A percentile compares a stretch with the other conserved stretches of the same genome.
phyloP scores from a whole-genome alignment of 2,113 vertebrate species.

The Atractosteus spatula region DNA sequence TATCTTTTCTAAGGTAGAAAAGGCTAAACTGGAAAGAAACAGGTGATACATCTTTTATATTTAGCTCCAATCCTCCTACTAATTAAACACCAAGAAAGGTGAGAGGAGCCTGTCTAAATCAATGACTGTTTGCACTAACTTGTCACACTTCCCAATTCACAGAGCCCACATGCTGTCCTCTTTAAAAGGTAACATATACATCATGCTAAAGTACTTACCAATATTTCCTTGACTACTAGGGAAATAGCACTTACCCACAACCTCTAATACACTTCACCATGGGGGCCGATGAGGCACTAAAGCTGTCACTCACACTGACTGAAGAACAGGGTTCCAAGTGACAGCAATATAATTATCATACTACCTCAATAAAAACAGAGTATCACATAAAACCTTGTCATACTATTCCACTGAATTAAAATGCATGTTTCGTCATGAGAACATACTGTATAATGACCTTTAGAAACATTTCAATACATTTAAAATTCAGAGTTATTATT shows the following conservation, averaged over 20 bases:
- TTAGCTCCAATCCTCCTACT: slow-evolving; percentile 26
- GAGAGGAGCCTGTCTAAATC: slow-evolving; percentile 43
- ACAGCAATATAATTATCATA: background rate
- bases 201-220: slow-evolving; percentile 37
- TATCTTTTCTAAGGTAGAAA: background rate
- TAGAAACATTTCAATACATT: too few species aligned
- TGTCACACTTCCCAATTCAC: slow-evolving; percentile 39
- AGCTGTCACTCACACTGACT: background rate
- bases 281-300: background rate
- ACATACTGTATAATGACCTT: too few species aligned
- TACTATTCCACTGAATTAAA: too few species aligned
- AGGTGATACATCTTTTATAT: background rate
- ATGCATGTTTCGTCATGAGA: too few species aligned
- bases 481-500: too few species aligned
- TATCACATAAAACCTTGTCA: too few species aligned
- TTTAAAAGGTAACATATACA: slow-evolving; percentile 39
- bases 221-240: slow-evolving; percentile 6
- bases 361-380: background rate
- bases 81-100: slow-evolving; percentile 45
- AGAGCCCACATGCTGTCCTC: slow-evolving; percentile 42
- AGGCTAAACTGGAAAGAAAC: background rate
- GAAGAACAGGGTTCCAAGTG: background rate
- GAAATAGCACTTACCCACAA: background rate
- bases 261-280: background rate
- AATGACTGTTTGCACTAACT: slow-evolving; percentile 29